Conservation (phyloP, 2,113 vertebrate species). For the Desmodus rotundus region DNA sequence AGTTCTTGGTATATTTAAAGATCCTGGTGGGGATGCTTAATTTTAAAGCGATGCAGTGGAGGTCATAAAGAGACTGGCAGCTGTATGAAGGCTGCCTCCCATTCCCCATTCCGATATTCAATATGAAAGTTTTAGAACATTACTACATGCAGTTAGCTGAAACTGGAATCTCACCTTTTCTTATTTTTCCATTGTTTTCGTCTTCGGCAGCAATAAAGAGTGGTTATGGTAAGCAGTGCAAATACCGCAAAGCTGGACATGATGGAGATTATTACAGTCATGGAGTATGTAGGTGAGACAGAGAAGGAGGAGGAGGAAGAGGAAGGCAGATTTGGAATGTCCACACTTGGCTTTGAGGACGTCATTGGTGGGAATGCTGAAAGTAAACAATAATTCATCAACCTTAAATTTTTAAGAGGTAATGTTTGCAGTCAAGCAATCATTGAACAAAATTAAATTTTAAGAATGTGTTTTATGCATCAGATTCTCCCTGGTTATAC, state of each 20-base stretch:
- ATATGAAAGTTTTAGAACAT: not conserved
- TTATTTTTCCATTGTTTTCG: slow-evolving; percentile 89
- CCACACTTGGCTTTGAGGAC: slow-evolving; percentile 77
- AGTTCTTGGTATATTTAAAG: not conserved
- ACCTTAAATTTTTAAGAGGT: not conserved
- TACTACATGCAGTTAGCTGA: not conserved
- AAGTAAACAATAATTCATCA: slow-evolving; percentile 55
- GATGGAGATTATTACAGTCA: slow-evolving; percentile 91
- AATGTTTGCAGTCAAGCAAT: not conserved
- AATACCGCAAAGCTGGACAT: slow-evolving; percentile 86
- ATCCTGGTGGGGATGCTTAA: not conserved
- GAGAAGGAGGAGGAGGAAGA: slow-evolving; percentile 66
- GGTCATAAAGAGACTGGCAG: not conserved
- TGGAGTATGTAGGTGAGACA: slow-evolving; percentile 89
- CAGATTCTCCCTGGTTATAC: not conserved
- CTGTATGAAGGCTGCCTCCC: not conserved
- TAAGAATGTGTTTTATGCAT: not conserved
- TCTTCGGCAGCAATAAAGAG: slow-evolving; percentile 85
- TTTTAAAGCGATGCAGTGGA: not conserved
- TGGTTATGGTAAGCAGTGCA: slow-evolving; percentile 80
- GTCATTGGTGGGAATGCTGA: slow-evolving; percentile 78
- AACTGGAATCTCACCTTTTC: slow-evolving; percentile 83
- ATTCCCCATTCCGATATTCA: not conserved
- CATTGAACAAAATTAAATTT: not conserved
- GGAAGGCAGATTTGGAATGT: slow-evolving; percentile 73